phyloP scores from a whole-genome alignment of 2,888 invertebrate species.

The Agonopterix heracliana region DNA sequence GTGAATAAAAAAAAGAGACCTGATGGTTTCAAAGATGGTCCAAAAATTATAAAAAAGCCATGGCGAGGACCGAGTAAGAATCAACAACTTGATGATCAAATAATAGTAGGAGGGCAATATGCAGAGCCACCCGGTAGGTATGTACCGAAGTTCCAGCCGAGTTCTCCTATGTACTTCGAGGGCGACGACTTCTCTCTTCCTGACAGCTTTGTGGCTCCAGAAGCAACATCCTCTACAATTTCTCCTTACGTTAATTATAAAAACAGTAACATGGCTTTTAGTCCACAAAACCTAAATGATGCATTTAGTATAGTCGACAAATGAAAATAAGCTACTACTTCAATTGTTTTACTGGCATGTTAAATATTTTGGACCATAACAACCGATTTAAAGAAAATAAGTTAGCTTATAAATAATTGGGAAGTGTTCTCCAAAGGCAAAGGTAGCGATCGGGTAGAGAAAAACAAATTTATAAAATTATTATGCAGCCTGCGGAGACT shows the following conservation, averaged over 20 bases:
- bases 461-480: too few relatives aligned
- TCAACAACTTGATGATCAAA: constrained; percentile 26
- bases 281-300: constrained; percentile 67
- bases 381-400: too few relatives aligned
- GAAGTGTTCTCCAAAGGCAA: too few relatives aligned
- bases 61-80: constrained; percentile 24
- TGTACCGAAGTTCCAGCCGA: constrained; percentile 34
- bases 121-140: constrained; percentile 62
- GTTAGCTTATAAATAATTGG: too few relatives aligned
- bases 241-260: constrained; percentile 65
- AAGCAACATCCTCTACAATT: constrained; percentile 36
- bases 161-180: constrained; percentile 24
- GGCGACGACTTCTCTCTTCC: constrained; percentile 31
- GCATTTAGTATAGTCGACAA: constrained; percentile 62
- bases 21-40: constrained; percentile 19
- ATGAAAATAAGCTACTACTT: constrained; percentile 7
- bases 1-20: constrained; percentile 32
- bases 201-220: constrained; percentile 29
- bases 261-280: constrained; percentile 64
- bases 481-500: too few relatives aligned
- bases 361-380: too few relatives aligned
- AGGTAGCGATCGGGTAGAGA: too few relatives aligned
- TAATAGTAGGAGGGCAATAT: constrained; percentile 52
- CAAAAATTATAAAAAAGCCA: constrained; percentile 28
- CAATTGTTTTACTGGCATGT: too few relatives aligned